Evolutionary conservation across 2,797 vertebrate species (phyloP).

Genomic region (Loriculus beryllinus): DNA sequence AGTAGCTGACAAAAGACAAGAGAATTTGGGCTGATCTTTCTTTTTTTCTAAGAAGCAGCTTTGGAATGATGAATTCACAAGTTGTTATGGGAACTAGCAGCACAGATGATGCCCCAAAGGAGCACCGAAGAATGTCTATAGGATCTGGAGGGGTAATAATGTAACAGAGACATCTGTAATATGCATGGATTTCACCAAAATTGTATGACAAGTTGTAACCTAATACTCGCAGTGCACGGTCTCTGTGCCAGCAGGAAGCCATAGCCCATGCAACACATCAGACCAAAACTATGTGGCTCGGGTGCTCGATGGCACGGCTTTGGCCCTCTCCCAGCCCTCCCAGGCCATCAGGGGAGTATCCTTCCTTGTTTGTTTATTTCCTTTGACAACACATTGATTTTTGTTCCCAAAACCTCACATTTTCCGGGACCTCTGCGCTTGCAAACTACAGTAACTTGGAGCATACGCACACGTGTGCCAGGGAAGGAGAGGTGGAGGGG

Average conservation of each 20-base stretch:
- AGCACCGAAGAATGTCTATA: neutral
- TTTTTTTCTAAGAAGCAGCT: neutral
- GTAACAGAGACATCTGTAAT: neutral
- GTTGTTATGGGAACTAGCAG: conserved; percentile 66
- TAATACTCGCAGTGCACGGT: accelerated
- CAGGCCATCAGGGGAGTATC: neutral
- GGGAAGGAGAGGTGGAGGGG: neutral
- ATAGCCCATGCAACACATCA: neutral
- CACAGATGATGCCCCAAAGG: conserved; percentile 49
- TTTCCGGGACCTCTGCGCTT: neutral
- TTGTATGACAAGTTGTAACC: neutral
- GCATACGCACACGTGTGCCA: accelerated
- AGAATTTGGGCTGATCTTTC: conserved; percentile 32
- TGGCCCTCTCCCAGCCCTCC: neutral
- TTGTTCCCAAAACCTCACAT: neutral
- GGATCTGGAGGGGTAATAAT: conserved; percentile 16
- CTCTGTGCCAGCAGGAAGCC: neutral
- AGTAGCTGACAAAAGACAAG: conserved; percentile 69
- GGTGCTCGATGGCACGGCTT: neutral
- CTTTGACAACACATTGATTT: neutral
- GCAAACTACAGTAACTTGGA: neutral
- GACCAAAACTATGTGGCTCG: neutral
- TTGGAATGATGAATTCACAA: conserved; percentile 35
- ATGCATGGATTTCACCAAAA: neutral
- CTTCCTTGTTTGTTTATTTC: neutral